Evolutionary conservation across 2,113 vertebrate species (phyloP).

Genomic region (Varanus komodoensis): DNA sequence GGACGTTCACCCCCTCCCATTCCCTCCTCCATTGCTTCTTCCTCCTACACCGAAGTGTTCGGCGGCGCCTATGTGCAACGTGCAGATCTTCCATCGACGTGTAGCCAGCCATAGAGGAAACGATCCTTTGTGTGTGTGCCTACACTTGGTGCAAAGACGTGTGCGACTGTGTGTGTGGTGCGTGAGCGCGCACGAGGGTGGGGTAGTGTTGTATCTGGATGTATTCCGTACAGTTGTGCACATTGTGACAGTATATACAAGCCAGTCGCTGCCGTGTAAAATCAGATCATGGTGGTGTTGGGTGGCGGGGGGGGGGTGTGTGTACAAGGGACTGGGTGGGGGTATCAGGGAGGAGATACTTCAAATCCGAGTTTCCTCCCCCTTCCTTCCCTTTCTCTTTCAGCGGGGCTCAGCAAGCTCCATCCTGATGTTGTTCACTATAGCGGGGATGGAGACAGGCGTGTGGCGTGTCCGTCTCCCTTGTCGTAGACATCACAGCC

Average conservation of each 20-base stretch:
- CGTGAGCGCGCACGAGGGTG: neutral
- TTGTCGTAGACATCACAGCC: neutral
- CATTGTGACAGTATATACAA: neutral
- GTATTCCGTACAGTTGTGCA: neutral
- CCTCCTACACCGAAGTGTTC: neutral
- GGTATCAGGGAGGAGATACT: conserved; percentile 2
- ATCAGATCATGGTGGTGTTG: neutral
- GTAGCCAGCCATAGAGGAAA: too few relatives aligned
- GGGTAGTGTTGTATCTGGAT: neutral
- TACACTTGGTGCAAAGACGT: neutral
- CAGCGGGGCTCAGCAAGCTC: neutral
- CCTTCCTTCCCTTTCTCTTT: neutral
- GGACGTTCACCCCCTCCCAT: neutral
- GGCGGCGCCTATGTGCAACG: neutral
- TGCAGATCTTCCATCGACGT: neutral
- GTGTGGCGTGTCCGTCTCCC: neutral
- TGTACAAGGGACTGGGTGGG: neutral
- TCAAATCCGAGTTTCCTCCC: conserved; percentile 19
- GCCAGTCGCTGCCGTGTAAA: neutral
- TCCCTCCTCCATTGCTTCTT: neutral
- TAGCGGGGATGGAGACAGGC: neutral
- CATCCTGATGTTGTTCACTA: neutral
- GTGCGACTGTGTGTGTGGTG: too few relatives aligned
- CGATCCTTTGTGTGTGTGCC: neutral
- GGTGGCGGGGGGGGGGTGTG: neutral